Percentiles rank a stretch among this genome's conserved stretches.
phyloP scores from a whole-genome alignment of 1,140 invertebrate genomes.

The Oncopodura yosiiana region DNA sequence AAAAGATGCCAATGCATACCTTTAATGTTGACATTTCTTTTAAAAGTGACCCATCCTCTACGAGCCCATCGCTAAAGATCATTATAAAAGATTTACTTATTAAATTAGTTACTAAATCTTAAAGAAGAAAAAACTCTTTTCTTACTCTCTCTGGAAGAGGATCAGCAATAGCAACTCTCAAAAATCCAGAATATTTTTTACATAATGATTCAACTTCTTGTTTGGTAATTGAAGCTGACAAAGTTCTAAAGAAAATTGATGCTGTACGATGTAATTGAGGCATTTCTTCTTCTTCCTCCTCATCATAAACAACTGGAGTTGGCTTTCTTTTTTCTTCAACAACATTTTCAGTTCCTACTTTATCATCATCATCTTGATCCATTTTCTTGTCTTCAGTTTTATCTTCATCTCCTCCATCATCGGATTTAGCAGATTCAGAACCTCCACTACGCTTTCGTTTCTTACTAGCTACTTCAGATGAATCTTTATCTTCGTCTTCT shows the following conservation, averaged over 20 bases:
- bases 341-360: conserved; percentile 12
- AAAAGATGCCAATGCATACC: conserved; percentile 14
- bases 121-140: too few species aligned
- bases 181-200: conserved; percentile 85
- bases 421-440: conserved; percentile 19
- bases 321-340: conserved; percentile 38
- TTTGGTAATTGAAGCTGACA: conserved; percentile 90
- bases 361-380: conserved; percentile 16
- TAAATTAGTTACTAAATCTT: too few species aligned
- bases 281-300: conserved; percentile 35
- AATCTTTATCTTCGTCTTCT: conserved; percentile 26
- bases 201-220: conserved; percentile 96
- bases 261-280: conserved; percentile 75
- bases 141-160: conserved; percentile 87
- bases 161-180: conserved; percentile 93
- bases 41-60: conserved; percentile 96
- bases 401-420: conserved; percentile 36
- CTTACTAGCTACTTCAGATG: conserved; percentile 32
- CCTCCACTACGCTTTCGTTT: conserved; percentile 38
- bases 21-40: conserved; percentile 93
- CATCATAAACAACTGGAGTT: background rate
- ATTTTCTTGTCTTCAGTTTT: conserved; percentile 39
- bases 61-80: conserved; percentile 93
- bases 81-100: too few species aligned
- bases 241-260: conserved; percentile 91